phyloP scores from a whole-genome alignment of 2,797 vertebrate genomes.

The Cuculus canorus region DNA sequence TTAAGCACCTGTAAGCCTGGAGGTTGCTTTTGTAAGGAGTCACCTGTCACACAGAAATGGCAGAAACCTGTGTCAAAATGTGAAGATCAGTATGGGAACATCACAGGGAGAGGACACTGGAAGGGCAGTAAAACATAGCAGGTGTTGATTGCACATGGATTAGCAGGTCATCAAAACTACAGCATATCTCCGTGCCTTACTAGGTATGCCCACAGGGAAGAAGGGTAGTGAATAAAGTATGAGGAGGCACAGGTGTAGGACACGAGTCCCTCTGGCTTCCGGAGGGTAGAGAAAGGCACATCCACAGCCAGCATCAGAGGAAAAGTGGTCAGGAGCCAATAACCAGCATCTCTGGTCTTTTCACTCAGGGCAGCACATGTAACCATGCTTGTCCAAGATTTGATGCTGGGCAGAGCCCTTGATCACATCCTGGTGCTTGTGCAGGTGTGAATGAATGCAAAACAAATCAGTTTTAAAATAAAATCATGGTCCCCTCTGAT shows the following conservation, averaged over 20 bases:
- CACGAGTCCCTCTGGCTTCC: background rate
- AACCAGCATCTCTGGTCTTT: background rate
- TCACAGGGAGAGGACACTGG: too few species aligned
- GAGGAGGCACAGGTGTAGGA: background rate
- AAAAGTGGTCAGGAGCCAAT: background rate
- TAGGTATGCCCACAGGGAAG: background rate
- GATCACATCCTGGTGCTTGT: rapidly evolving
- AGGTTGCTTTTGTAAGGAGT: background rate
- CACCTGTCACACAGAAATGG: background rate
- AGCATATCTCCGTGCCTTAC: rapidly evolving
- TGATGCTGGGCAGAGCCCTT: background rate
- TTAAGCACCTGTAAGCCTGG: background rate
- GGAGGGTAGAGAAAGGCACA: background rate
- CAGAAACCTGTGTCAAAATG: background rate
- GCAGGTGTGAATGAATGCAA: background rate
- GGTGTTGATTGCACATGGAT: background rate
- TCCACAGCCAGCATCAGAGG: too few species aligned
- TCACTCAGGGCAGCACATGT: background rate
- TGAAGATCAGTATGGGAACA: rapidly evolving
- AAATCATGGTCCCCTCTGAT: background rate
- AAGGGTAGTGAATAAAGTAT: background rate
- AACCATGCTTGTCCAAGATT: rapidly evolving
- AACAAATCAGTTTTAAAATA: background rate
- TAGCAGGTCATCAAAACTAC: background rate
- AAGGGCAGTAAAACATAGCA: background rate